Percentiles rank a stretch among this genome's conserved stretches.
phyloP scores from a whole-genome alignment of 2,113 vertebrate genomes.

The Triplophysa siluroides region DNA sequence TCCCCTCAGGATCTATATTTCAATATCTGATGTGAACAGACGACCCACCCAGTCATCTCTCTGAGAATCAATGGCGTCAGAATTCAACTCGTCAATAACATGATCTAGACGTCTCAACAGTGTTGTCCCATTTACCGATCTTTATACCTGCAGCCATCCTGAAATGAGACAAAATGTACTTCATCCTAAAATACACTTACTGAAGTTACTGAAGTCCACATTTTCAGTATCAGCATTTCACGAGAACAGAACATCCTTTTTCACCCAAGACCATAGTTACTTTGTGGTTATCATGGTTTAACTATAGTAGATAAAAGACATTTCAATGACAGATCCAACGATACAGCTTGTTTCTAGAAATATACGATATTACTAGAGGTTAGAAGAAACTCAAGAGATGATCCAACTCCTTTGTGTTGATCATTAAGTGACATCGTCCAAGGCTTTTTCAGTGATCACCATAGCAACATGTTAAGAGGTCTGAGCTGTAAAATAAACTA shows the following conservation, averaged over 20 bases:
- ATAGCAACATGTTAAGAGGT: constrained; percentile 1
- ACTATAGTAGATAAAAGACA: no score
- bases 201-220: no score
- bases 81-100: background rate
- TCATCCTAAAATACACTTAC: background rate
- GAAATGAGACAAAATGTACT: background rate
- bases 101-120: background rate
- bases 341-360: no score
- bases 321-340: no score
- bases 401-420: no score
- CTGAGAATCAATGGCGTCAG: constrained; percentile 2
- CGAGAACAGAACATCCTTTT: no score
- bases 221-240: no score
- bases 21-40: background rate
- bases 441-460: background rate
- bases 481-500: background rate
- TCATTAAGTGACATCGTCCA: no score
- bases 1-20: background rate
- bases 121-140: background rate
- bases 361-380: no score
- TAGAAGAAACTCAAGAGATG: no score
- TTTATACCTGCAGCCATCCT: background rate
- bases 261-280: no score
- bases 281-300: no score
- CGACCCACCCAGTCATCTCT: background rate